Conservation (phyloP, 2,888 invertebrate species). For the Alloplasta piceator region DNA sequence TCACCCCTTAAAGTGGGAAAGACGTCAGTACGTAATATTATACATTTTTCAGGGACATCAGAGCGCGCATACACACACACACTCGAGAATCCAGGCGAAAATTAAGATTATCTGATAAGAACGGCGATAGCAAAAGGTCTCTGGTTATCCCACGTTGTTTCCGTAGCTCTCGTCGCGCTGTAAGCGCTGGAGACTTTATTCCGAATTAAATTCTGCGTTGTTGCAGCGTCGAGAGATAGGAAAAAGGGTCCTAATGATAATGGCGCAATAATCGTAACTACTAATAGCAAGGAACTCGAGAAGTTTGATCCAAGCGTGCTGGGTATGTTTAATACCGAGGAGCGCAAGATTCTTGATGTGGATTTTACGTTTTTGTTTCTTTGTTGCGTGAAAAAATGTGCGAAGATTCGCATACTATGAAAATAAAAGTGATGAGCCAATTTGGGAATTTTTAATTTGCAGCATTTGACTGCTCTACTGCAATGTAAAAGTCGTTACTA, state of each 20-base stretch:
- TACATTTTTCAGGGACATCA: slow-evolving; percentile 67
- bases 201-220: slow-evolving; percentile 41
- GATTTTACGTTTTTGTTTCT: too few relatives aligned
- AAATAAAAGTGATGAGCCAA: too few relatives aligned
- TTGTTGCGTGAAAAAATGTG: too few relatives aligned
- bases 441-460: too few relatives aligned
- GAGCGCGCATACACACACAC: slow-evolving; percentile 15
- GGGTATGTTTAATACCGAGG: neutral
- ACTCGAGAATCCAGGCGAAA: slow-evolving; percentile 73
- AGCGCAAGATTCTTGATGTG: too few relatives aligned
- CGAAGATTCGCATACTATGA: too few relatives aligned
- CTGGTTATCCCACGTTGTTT: neutral
- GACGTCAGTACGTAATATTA: slow-evolving; percentile 73
- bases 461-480: too few relatives aligned
- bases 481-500: too few relatives aligned
- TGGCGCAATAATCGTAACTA: slow-evolving; percentile 74
- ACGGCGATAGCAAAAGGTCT: slow-evolving; percentile 25
- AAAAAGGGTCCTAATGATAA: slow-evolving; percentile 72
- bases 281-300: slow-evolving; percentile 64
- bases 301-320: slow-evolving; percentile 44
- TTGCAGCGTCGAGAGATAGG: neutral
- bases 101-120: slow-evolving; percentile 79
- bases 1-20: slow-evolving; percentile 29
- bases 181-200: slow-evolving; percentile 35
- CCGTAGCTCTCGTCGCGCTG: neutral